Conservation (phyloP, 2,797 vertebrate genomes). For the Rallus crepitans region DNA sequence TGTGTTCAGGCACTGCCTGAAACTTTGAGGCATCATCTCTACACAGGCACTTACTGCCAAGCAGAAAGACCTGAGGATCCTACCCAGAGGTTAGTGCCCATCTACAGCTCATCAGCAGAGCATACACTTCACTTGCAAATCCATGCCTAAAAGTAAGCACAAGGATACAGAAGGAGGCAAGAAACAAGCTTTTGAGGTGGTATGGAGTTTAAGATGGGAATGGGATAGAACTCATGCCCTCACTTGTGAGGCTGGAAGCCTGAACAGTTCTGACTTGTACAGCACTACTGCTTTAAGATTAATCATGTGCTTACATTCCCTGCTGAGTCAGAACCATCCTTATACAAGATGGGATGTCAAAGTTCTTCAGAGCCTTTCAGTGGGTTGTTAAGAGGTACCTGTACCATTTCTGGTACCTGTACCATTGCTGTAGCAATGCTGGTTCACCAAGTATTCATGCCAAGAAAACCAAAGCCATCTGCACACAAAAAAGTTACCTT, state of each 20-base stretch:
- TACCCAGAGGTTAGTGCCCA: background rate
- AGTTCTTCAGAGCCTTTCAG: background rate
- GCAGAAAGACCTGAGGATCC: background rate
- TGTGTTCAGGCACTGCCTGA: background rate
- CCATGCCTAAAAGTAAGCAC: background rate
- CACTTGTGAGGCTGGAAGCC: background rate
- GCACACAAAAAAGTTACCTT: background rate
- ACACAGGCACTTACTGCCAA: background rate
- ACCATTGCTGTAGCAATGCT: background rate
- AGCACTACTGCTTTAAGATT: background rate
- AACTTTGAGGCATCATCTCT: background rate
- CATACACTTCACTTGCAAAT: background rate
- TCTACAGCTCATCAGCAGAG: background rate
- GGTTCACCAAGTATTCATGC: background rate
- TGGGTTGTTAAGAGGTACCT: background rate
- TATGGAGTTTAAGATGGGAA: background rate
- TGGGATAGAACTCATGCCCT: background rate
- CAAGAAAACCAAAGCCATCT: background rate
- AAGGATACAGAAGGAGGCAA: fast-evolving
- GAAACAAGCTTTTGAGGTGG: background rate
- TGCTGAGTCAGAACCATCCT: background rate
- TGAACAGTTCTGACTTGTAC: background rate
- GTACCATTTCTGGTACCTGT: background rate
- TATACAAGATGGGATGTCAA: background rate
- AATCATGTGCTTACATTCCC: background rate